These are phyloP conservation scores for Tenrec ecaudatus DNA, from an alignment of 2,113 vertebrate species.

Conservation along the genomic window DNA sequence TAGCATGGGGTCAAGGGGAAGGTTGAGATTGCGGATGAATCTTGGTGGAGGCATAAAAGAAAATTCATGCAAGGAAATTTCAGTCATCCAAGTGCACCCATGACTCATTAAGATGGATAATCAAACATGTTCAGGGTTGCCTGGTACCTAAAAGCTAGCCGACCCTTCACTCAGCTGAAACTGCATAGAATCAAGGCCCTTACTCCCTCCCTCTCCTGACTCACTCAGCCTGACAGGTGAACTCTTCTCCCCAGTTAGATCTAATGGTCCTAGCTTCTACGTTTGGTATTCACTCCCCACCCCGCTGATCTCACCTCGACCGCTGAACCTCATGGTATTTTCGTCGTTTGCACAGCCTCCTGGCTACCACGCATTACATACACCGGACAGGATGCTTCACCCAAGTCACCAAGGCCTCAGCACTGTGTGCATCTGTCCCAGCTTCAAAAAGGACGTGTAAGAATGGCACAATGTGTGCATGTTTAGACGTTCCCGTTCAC, in stretches of 20 bases:
- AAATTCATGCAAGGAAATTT: background rate
- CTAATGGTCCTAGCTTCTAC: background rate
- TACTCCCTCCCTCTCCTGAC: background rate
- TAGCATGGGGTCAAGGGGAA: background rate
- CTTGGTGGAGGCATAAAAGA: conserved; percentile 22
- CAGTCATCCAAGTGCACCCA: conserved; percentile 3
- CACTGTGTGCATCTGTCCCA: background rate
- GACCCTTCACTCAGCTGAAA: background rate
- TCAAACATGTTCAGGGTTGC: background rate
- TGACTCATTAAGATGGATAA: conserved; percentile 1
- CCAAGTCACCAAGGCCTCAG: background rate
- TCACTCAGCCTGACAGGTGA: background rate
- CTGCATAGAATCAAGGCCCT: background rate
- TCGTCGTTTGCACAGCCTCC: background rate
- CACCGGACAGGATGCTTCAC: background rate
- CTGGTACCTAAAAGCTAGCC: background rate
- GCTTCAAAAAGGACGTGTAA: background rate
- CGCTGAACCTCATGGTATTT: background rate
- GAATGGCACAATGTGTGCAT: background rate
- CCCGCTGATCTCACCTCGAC: background rate
- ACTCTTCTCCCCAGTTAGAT: background rate
- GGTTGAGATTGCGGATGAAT: background rate
- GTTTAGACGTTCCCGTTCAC: background rate
- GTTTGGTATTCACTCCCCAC: background rate
- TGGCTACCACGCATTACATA: background rate